Evolutionary conservation across 2,113 vertebrate species (phyloP).

Genomic region (Cygnus atratus): DNA sequence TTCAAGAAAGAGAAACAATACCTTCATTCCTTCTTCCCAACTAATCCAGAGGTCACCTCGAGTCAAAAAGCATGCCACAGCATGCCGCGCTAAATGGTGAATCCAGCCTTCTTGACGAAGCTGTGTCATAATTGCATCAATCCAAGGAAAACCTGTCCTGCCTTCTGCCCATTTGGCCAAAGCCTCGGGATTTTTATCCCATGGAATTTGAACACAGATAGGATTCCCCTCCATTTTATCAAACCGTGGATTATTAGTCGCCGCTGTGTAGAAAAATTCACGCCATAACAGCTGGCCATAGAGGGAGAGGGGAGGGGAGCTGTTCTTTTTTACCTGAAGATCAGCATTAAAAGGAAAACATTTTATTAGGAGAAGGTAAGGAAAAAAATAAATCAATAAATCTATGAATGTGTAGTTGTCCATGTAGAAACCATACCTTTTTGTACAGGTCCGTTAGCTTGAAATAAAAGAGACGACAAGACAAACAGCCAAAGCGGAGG

Average conservation of each 20-base stretch:
- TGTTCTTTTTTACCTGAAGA: constrained; percentile 92
- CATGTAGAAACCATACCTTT: constrained; percentile 79
- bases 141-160: constrained; percentile 95
- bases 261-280: constrained; percentile 96
- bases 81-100: constrained; percentile 96
- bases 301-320: constrained; percentile 88
- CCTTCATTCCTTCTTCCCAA: constrained; percentile 99
- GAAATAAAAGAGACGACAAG: constrained; percentile 94
- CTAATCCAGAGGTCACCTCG: constrained; percentile 96
- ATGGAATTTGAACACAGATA: constrained; percentile 95
- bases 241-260: constrained; percentile 93
- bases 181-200: constrained; percentile 93
- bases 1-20: constrained; percentile 41
- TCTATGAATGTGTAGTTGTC: not conserved
- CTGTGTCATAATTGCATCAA: constrained; percentile 98
- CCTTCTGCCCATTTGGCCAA: constrained; percentile 98
- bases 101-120: constrained; percentile 98
- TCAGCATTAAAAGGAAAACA: constrained; percentile 28
- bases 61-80: constrained; percentile 94
- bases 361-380: not conserved
- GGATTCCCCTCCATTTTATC: constrained; percentile 99
- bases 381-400: not conserved
- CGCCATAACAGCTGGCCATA: constrained; percentile 95
- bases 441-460: constrained; percentile 94
- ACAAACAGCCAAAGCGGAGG: constrained; percentile 94